Evolutionary conservation across 2,113 vertebrate species (phyloP).

Genomic region (Apodemus sylvaticus): DNA sequence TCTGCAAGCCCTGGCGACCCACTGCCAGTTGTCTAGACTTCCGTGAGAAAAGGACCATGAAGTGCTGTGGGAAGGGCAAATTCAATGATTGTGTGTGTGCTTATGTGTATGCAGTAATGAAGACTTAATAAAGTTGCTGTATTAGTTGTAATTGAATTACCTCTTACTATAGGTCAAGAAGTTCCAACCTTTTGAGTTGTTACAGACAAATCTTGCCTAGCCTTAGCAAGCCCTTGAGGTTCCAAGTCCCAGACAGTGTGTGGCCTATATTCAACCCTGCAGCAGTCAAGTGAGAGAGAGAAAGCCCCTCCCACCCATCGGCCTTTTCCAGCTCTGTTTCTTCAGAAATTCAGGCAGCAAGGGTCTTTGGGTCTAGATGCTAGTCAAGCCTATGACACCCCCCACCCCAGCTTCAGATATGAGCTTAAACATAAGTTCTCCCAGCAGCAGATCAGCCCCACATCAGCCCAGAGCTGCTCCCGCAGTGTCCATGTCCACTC

Average conservation of each 20-base stretch:
- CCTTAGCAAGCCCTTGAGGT: not conserved
- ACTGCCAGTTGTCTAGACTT: fast-evolving
- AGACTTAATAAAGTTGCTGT: not conserved
- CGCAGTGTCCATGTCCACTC: too few relatives aligned
- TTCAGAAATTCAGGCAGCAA: not conserved
- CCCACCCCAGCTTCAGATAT: not conserved
- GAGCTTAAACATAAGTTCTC: not conserved
- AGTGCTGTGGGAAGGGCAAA: not conserved
- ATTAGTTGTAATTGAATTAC: not conserved
- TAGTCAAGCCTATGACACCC: not conserved
- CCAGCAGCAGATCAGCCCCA: not conserved
- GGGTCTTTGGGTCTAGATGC: fast-evolving
- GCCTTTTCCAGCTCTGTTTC: not conserved
- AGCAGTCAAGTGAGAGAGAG: not conserved
- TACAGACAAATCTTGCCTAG: not conserved
- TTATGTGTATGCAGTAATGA: not conserved
- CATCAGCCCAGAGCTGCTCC: too few relatives aligned
- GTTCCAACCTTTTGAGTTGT: not conserved
- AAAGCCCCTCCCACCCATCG: not conserved
- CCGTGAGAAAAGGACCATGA: not conserved
- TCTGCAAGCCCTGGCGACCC: not conserved
- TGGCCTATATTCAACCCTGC: too few relatives aligned
- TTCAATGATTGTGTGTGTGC: not conserved
- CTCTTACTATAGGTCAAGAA: not conserved
- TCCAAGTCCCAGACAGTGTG: fast-evolving